phyloP scores from a whole-genome alignment of 2,888 invertebrate species.

The Agrotis clavis region DNA sequence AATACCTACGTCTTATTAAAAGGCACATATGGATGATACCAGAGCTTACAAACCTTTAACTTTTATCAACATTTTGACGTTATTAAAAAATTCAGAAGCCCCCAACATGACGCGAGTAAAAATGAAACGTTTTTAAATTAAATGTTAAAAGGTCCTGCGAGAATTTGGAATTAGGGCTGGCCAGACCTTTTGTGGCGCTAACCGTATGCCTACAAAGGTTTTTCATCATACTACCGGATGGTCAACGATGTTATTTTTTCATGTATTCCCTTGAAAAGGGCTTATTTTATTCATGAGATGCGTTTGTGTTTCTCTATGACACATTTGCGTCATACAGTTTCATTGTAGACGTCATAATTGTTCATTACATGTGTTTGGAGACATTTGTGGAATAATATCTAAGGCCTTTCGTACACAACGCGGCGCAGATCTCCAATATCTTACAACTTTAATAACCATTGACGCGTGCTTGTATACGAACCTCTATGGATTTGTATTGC shows the following conservation, averaged over 20 bases:
- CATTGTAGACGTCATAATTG: too few species aligned
- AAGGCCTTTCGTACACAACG: too few species aligned
- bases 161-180: conserved; percentile 42
- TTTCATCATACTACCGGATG: conserved; percentile 1
- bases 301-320: background rate
- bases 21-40: background rate
- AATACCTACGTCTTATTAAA: background rate
- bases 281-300: background rate
- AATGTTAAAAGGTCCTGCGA: conserved; percentile 31
- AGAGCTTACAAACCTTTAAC: conserved; percentile 1
- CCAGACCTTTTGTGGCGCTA: conserved; percentile 27
- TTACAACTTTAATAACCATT: too few species aligned
- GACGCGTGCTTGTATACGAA: too few species aligned
- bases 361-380: too few species aligned
- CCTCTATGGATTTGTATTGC: too few species aligned
- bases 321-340: background rate
- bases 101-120: conserved; percentile 32
- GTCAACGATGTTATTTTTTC: conserved; percentile 14
- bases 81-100: conserved; percentile 45
- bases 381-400: too few species aligned
- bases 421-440: too few species aligned
- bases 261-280: background rate
- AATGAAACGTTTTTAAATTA: conserved; percentile 47
- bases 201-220: conserved; percentile 25
- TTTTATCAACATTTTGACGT: conserved; percentile 24